Conservation (phyloP, 2,797 vertebrate species). For the Carapus acus region DNA sequence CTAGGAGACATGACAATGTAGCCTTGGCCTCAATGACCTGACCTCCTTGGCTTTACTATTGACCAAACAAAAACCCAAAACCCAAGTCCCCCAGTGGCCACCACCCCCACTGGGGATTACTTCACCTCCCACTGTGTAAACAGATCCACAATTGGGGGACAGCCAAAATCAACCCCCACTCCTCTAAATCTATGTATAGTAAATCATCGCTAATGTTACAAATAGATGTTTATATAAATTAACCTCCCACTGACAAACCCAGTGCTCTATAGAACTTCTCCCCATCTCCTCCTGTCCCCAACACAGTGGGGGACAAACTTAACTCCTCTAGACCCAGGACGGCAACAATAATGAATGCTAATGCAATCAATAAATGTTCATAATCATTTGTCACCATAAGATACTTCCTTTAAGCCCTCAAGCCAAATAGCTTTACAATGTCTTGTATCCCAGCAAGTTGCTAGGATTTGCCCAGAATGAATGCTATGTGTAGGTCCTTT, state of each 20-base stretch:
- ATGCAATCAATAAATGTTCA: conserved; percentile 76
- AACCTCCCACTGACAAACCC: conserved; percentile 54
- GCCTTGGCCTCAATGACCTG: conserved; percentile 60
- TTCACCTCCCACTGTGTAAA: conserved; percentile 56
- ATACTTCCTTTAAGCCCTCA: conserved; percentile 37
- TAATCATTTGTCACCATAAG: conserved; percentile 69
- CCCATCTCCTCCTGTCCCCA: conserved; percentile 7
- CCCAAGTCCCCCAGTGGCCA: conserved; percentile 43
- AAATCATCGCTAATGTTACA: conserved; percentile 60
- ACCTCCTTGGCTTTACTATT: conserved; percentile 80
- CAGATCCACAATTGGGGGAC: conserved; percentile 39
- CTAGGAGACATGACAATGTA: conserved; percentile 35
- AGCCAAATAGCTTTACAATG: conserved; percentile 30
- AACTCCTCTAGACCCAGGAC: conserved; percentile 3
- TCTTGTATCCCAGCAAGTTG: conserved; percentile 49
- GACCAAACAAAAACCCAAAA: conserved; percentile 75
- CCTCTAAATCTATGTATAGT: conserved; percentile 38
- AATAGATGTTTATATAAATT: conserved; percentile 64
- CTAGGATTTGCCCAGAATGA: conserved; percentile 53
- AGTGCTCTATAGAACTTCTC: conserved; percentile 28
- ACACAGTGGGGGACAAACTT: conserved; percentile 40
- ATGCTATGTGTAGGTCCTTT: conserved; percentile 56
- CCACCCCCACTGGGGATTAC: conserved; percentile 48
- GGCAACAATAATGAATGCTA: conserved; percentile 65
- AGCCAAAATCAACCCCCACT: conserved; percentile 31